Percentiles rank a stretch among this genome's conserved stretches.
Conservation (phyloP, 1,140 invertebrate genomes). For the Drosophila obscura region DNA sequence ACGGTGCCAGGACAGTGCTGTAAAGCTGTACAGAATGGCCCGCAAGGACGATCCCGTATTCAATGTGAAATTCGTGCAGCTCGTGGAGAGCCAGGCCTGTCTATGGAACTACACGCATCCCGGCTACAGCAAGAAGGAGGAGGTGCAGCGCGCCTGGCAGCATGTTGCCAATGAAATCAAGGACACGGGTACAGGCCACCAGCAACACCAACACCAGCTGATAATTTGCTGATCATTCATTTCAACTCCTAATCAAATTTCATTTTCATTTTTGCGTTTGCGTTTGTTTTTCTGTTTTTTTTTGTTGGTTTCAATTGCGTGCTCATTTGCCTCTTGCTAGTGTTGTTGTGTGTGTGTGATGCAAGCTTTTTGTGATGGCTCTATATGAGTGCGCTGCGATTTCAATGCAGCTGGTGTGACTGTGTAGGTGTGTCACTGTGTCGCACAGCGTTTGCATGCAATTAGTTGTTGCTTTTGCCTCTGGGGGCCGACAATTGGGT, state of each 20-base stretch:
- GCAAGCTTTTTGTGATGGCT: slow-evolving; percentile 42
- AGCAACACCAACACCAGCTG: background rate
- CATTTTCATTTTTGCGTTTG: slow-evolving; percentile 24
- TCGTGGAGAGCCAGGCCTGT: slow-evolving; percentile 73
- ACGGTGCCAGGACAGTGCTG: slow-evolving; percentile 51
- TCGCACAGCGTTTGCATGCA: slow-evolving; percentile 70
- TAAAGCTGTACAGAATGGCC: slow-evolving; percentile 51
- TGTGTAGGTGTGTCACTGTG: slow-evolving; percentile 69
- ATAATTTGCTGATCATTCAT: slow-evolving; percentile 17
- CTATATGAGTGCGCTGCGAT: slow-evolving; percentile 19
- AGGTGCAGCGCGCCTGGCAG: slow-evolving; percentile 79
- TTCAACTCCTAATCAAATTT: slow-evolving; percentile 23
- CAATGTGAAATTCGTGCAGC: slow-evolving; percentile 79
- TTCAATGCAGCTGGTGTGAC: slow-evolving; percentile 38
- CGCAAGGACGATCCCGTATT: slow-evolving; percentile 83
- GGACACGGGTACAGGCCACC: slow-evolving; percentile 68
- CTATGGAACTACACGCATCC: slow-evolving; percentile 79
- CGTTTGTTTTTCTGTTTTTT: slow-evolving; percentile 19
- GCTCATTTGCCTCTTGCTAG: slow-evolving; percentile 55
- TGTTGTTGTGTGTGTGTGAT: slow-evolving; percentile 56
- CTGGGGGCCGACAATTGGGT: slow-evolving; percentile 40
- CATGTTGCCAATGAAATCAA: slow-evolving; percentile 80
- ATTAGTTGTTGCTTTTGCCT: slow-evolving; percentile 43
- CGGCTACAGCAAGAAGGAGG: slow-evolving; percentile 81
- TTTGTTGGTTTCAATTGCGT: slow-evolving; percentile 61